These are phyloP conservation scores for Montifringilla adamsi DNA, from an alignment of 2,113 vertebrate species.

Conservation along the genomic window DNA sequence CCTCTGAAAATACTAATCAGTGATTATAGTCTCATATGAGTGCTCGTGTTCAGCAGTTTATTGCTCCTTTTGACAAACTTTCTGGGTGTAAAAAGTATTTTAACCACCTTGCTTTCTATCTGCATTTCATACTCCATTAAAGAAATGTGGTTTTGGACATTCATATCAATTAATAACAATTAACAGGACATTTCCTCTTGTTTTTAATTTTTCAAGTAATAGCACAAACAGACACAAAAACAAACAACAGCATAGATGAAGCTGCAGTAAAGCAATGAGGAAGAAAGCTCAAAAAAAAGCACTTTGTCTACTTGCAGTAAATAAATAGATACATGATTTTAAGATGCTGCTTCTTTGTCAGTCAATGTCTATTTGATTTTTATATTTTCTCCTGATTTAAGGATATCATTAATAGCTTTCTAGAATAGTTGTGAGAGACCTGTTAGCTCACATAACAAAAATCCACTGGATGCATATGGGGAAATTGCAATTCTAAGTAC, in stretches of 20 bases:
- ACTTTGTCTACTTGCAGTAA: neutral
- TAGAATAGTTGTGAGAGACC: neutral
- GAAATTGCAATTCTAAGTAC: neutral
- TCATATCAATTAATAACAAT: neutral
- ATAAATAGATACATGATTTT: neutral
- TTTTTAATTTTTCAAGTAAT: neutral
- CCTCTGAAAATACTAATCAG: neutral
- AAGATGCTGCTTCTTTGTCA: neutral
- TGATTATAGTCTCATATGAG: neutral
- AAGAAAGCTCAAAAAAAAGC: neutral
- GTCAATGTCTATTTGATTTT: neutral
- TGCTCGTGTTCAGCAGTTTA: neutral
- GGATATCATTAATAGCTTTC: neutral
- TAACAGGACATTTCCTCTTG: neutral
- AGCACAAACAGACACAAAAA: neutral
- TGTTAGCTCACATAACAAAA: neutral
- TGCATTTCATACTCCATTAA: neutral
- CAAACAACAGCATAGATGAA: neutral
- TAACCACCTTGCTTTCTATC: neutral
- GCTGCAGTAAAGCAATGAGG: neutral
- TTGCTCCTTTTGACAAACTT: neutral
- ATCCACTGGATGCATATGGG: neutral
- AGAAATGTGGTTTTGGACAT: neutral
- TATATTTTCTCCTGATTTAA: neutral
- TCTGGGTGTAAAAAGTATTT: neutral